Evolutionary conservation across 2,113 vertebrate genomes (phyloP), one percentile per base, ranked within the genome.

Genomic region (Coptodon rendalli): DNA sequence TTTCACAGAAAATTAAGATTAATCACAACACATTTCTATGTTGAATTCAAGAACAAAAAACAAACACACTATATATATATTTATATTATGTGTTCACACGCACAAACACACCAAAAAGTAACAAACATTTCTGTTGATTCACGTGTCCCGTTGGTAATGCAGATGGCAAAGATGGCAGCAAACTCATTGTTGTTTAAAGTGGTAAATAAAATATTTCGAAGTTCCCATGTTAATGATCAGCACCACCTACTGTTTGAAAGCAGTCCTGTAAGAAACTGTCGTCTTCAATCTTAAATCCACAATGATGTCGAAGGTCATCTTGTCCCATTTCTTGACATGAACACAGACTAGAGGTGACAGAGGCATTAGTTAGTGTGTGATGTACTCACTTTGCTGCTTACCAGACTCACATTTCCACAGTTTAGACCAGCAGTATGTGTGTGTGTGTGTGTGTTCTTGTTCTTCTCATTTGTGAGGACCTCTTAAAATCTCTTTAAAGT

Each of bases 401-500:
- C 10, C 19, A 57, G 63, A 81, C 56, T 11, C 61, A 56, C 54
- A 56, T 78, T 57, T 56, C 66, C 36, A 84, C 81, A 50, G 36
- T 81, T 36, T 16, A 73, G 24, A 57, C 40, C 16, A 38, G 24
- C 71, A 78, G 27, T 48, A 27, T 24, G 38, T 1, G 6, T 48
- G 71, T 19, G 68, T 73, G 9, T 78, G 31, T 68, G 38, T 71
- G 36, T 45, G 40, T 57, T 48, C 13, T 24, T 86, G 78, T 59
- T 40, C 45, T 81, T 81, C 45, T 87, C 82, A 11, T 17, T 76
- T 89, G 85, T 87, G 90, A 83, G 87, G 87, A 87, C 68, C 76
- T 61, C 24, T 17, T 61, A 27, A 73, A 24, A 45, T 43, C 22
- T 45, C 68, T 73, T 73, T 27, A 48, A 73, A 48, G 68, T 29